Base-by-base conservation (phyloP, 2,888 invertebrate species). In the Drosophila robusta region DNA sequence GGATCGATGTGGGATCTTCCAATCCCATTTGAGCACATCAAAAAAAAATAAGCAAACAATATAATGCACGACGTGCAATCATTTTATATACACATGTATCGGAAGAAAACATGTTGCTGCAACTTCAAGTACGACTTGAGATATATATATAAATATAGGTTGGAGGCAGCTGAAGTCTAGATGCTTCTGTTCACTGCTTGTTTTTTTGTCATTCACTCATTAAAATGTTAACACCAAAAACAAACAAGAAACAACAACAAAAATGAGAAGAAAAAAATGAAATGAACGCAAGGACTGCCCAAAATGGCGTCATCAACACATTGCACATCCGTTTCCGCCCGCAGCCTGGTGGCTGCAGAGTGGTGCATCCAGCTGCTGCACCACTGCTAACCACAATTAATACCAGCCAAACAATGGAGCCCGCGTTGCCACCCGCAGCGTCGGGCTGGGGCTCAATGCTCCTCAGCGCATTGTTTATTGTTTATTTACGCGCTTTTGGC, bases 281-380 rank as follows among this genome's bases (percentile, higher is more conserved):
- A 32, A 14, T 44, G 50, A n/a, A 65, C 24, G 24, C 4, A 49
- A 42, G 41, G 34, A 42, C 51, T 41, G 57, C 9, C 38, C 29
- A 70, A 74, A 64, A 74, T 74, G 78, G 84, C 84, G 84, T 83
- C 81, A 80, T 55, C 58, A 75, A 72, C 87, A 84, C 78, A 78
- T 81, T 87, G 87, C 87, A 82, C 72, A 81, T 82, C 88, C 85
- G 81, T 57, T 80, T 66, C 75, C 75, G 75, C 29, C 34, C 50
- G 52, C 47, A 18, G 34, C 4, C 34, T 34, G 34, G 12, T 12
- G 60, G 29, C 39, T 26, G 50, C 68, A 39, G 46, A 24, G 14
- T 34, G 50, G 8, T 29, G 29, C 29, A 29, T 29, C 38, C 26
- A 45, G 34, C 52, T 4, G 32, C 62, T 39, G 38, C 41, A 16